Percentiles rank a stretch among this genome's conserved stretches.
Evolutionary conservation across 2,113 vertebrate genomes (phyloP).

Genomic region (Perca flavescens): DNA sequence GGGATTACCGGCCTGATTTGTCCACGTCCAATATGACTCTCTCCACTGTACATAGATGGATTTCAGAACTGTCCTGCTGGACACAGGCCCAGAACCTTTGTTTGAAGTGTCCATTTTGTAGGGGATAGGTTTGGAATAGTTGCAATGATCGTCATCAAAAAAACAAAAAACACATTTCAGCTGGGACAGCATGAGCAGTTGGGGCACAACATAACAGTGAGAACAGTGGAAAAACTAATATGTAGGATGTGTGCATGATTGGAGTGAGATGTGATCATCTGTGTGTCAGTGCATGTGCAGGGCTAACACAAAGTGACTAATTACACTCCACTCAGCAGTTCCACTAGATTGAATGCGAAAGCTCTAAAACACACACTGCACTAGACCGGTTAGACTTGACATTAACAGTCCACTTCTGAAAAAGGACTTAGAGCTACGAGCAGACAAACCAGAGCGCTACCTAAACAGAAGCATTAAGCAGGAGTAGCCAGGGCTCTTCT

Average conservation of each 20-base stretch:
- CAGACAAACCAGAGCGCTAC: background rate
- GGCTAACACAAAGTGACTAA: conserved; percentile 34
- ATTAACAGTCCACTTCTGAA: conserved; percentile 42
- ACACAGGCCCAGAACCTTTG: background rate
- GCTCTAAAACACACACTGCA: conserved; percentile 40
- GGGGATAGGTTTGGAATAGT: background rate
- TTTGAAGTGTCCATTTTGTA: background rate
- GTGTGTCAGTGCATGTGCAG: conserved; percentile 8
- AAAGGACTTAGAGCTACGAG: conserved; percentile 12
- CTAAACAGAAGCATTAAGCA: conserved; percentile 1
- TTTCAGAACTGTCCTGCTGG: background rate
- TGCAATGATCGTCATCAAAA: background rate
- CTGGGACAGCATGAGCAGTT: background rate
- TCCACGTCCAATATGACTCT: background rate
- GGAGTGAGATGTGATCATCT: background rate
- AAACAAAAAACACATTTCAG: background rate
- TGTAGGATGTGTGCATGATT: background rate
- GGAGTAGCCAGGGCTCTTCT: background rate
- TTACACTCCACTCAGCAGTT: conserved; percentile 26
- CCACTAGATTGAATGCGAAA: conserved; percentile 30
- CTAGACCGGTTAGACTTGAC: conserved; percentile 14
- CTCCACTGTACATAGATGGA: background rate
- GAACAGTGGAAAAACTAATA: background rate
- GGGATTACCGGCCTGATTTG: background rate
- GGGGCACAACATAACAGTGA: background rate